Evolutionary conservation across 1,140 invertebrate genomes (phyloP).

Genomic region (Phocides pigmalion): DNA sequence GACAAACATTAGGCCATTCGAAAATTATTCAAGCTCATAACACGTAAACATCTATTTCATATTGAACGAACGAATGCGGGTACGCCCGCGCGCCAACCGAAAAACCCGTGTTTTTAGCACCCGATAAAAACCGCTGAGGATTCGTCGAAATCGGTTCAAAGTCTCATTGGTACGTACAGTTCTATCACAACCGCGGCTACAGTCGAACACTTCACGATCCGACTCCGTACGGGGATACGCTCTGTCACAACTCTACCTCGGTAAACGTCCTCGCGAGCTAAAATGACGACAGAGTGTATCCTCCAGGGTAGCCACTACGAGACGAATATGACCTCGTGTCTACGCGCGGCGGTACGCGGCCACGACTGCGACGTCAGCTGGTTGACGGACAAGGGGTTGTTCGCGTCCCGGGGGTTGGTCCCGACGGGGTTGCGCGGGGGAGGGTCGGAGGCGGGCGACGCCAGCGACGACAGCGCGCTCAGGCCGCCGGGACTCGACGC

Average conservation of each 20-base stretch:
- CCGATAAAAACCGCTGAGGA: slow-evolving; percentile 47
- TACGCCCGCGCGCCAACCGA: slow-evolving; percentile 45
- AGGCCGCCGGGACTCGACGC: slow-evolving; percentile 91
- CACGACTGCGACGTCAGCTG: slow-evolving; percentile 88
- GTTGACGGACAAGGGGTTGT: slow-evolving; percentile 95
- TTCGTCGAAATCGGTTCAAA: slow-evolving; percentile 35
- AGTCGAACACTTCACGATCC: slow-evolving; percentile 1
- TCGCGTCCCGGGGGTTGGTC: slow-evolving; percentile 94
- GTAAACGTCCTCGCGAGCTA: slow-evolving; percentile 48
- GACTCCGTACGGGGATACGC: slow-evolving; percentile 11
- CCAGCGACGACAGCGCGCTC: slow-evolving; percentile 90
- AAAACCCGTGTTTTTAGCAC: slow-evolving; percentile 59
- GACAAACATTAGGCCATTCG: slow-evolving; percentile 56
- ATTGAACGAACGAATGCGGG: slow-evolving; percentile 46
- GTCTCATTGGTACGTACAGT: slow-evolving; percentile 39
- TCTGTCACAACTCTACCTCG: slow-evolving; percentile 37
- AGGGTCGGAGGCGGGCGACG: slow-evolving; percentile 88
- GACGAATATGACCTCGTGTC: slow-evolving; percentile 78
- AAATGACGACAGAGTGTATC: slow-evolving; percentile 43
- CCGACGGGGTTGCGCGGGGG: slow-evolving; percentile 92
- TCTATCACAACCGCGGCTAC: slow-evolving; percentile 61
- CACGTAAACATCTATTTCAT: too few species aligned
- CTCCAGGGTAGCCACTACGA: slow-evolving; percentile 64
- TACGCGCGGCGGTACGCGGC: slow-evolving; percentile 63
- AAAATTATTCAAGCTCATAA: slow-evolving; percentile 3